Evolutionary conservation across 1,140 invertebrate genomes (phyloP).

Genomic region (Holotrichia oblita): DNA sequence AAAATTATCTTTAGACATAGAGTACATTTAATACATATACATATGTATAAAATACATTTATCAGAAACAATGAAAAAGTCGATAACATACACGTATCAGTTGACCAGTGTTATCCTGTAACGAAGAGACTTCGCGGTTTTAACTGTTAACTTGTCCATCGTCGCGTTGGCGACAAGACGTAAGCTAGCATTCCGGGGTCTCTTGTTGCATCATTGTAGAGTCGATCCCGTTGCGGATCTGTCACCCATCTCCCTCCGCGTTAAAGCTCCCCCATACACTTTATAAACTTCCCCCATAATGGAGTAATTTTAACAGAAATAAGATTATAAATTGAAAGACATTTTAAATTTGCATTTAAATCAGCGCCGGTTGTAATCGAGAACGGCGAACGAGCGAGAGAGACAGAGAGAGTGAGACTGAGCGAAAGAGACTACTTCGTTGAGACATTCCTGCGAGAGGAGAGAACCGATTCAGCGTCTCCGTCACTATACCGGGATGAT

Average conservation of each 20-base stretch:
- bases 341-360: slow-evolving; percentile 60
- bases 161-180: not conserved
- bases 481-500: not conserved
- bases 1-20: too few relatives aligned
- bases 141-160: not conserved
- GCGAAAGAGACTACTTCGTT: not conserved
- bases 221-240: not conserved
- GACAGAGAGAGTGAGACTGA: too few relatives aligned
- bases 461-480: not conserved
- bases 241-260: not conserved
- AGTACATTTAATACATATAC: too few relatives aligned
- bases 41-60: too few relatives aligned
- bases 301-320: slow-evolving; percentile 60
- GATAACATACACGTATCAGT: too few relatives aligned
- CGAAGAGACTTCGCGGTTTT: not conserved
- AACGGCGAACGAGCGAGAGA: not conserved
- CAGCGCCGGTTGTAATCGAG: slow-evolving; percentile 57
- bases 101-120: not conserved
- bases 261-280: not conserved
- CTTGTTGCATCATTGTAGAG: not conserved
- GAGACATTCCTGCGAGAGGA: too few relatives aligned
- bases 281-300: slow-evolving; percentile 52
- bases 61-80: too few relatives aligned
- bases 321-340: slow-evolving; percentile 61
- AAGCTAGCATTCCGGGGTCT: too few relatives aligned